Base-by-base conservation (phyloP, 2,888 invertebrate species). In the Acanthacorydalis orientalis region DNA sequence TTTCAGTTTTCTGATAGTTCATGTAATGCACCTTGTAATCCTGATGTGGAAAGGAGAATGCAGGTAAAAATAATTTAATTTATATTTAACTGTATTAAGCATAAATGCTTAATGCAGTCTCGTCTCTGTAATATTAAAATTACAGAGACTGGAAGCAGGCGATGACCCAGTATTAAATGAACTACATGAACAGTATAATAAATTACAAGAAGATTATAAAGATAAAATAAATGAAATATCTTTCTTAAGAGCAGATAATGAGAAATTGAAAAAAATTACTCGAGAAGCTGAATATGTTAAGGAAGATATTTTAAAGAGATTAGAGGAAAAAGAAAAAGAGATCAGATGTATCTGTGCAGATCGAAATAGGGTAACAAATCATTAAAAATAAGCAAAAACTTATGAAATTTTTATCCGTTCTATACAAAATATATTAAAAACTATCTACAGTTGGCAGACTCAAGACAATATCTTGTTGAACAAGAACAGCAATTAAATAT, bases 141-240 rank as follows among this genome's bases (percentile, higher is more conserved):
- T 23, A 23, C 6, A 23, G 23, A 23, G 23, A 23, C 23, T 23
- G 6, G 23, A 23, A 23, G 23, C 23, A 6, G 23, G 23, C 1
- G 67, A 68, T 1, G 77, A 77, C 53, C 70, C 65, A 53, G 75
- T 78, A 62, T 66, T 77, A 4, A 66, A 70, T 31, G 75, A 74
- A 58, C 59, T 80, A 9, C 67, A 70, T 15, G 73, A 78, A 50
- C 75, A 78, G 56, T 74, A 81, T 49, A 67, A 67, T 9, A 69
- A 75, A 49, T 70, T 78, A 0, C 78, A 80, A 60, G 78, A 80
- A 54, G 78, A 75, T 57, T 81, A 77, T 58, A 81, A 78, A 54
- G 71, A 69, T 1, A 82, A 82, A 68, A 65, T 81, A 10, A 71
- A 74, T 7, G 82, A 83, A 69, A 79, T 81, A 48, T 69, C 72